Percentiles rank a stretch among this genome's conserved stretches.
These are phyloP conservation scores for Anableps anableps DNA, from an alignment of 2,797 vertebrate genomes.

Conservation along the genomic window DNA sequence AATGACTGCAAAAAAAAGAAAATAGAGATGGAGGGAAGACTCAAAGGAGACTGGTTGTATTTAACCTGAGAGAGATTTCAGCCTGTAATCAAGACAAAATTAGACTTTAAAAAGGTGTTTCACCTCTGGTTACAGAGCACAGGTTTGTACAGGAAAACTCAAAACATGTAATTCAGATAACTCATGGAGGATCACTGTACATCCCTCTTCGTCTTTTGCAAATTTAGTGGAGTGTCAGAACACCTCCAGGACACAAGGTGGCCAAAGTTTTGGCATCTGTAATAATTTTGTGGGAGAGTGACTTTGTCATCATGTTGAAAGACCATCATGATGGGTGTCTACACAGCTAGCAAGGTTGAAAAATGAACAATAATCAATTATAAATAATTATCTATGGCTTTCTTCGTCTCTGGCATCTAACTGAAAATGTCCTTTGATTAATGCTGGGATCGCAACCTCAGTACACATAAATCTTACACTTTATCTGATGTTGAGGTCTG, in stretches of 20 bases:
- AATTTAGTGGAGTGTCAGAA: not conserved
- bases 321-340: no score
- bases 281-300: not conserved
- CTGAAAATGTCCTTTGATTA: not conserved
- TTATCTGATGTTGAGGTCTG: no score
- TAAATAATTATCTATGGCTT: not conserved
- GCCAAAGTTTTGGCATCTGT: not conserved
- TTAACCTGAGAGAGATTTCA: not conserved
- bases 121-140: not conserved
- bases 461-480: no score
- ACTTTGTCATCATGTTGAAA: no score
- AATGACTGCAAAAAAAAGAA: not conserved
- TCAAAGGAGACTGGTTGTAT: not conserved
- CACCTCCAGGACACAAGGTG: not conserved
- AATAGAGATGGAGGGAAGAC: not conserved
- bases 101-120: not conserved
- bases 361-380: not conserved
- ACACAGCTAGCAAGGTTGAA: not conserved
- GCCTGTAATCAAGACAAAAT: not conserved
- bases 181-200: not conserved
- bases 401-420: not conserved
- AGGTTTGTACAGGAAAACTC: not conserved
- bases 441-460: not conserved
- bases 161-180: not conserved
- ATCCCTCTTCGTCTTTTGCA: not conserved